Evolutionary conservation across 2,888 invertebrate genomes (phyloP), one percentile per base, ranked within the genome.

Genomic region (Caenorhabditis virilis): DNA sequence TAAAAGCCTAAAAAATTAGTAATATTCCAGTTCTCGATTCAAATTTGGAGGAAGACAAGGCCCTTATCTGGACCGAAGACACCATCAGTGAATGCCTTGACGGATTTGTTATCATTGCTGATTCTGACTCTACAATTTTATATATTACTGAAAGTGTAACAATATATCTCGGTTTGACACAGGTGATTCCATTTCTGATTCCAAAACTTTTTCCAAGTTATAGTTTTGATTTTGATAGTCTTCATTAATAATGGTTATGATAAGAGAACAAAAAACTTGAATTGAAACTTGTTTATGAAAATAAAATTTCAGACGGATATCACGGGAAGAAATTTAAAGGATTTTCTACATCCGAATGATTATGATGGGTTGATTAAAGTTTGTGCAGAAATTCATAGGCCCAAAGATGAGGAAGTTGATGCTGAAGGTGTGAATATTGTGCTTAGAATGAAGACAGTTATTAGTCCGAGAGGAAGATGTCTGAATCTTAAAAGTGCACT

Each of bases 401-500:
- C 58, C 27, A 52, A 45, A 11, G 49, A 43, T 39, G 46, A 42
- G 25, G 51, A 52, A 5, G 5, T 22, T 18, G 55, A 61, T n/a
- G 26, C 20, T 0, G 55, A 39, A 23, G 64, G 61, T n/a, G 20
- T 42, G 13, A 56, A 58, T 47, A 27, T 69, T 11, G 90, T 92
- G 69, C 86, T 93, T 7, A 88, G 95, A 15, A 88, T 97, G 82
- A 97, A 95, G 85, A 94, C 94, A 84, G 94, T 95, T 0, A 87
- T 95, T 51, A 93, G 93, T 18, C 91, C 89, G 83, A 93, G 95
- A 83, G 95, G 95, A n/a, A 88, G 82, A 15, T 93, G 90, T 84
- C 91, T 95, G 73, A 95, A 95, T 85, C 88, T 95, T 53, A 95
- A 95, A 86, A 93, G 94, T 61, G 94, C 95, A 58, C 89, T 92